phyloP scores from a whole-genome alignment of 2,797 vertebrate species.

The Lagodon rhomboides region DNA sequence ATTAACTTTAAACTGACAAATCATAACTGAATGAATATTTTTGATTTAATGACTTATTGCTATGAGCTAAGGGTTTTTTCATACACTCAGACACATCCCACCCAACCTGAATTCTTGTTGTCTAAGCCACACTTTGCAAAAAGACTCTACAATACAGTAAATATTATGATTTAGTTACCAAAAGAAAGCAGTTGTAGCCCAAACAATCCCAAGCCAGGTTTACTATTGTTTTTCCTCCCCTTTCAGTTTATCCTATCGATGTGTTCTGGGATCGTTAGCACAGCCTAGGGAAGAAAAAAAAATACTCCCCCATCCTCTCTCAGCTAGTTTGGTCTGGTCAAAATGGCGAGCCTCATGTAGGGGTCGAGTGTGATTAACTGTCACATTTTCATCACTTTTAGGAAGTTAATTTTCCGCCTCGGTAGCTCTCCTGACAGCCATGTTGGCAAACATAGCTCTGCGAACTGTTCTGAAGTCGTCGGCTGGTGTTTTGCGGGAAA shows the following conservation, averaged over 20 bases:
- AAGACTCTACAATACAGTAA: not conserved
- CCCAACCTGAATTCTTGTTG: not conserved
- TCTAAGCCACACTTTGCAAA: not conserved
- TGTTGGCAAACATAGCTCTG: conserved; percentile 67
- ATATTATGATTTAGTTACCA: not conserved
- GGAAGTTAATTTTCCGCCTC: rapidly evolving
- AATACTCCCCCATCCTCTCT: not conserved
- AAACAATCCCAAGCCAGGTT: not conserved
- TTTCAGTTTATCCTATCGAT: conserved; percentile 53
- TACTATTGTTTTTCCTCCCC: not conserved
- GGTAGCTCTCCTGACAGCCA: not conserved
- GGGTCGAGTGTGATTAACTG: conserved; percentile 56
- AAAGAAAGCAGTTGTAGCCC: not conserved
- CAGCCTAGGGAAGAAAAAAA: not conserved
- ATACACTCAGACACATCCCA: not conserved
- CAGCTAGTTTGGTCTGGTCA: conserved; percentile 69
- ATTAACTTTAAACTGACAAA: not conserved
- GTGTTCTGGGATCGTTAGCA: conserved; percentile 53
- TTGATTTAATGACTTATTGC: not conserved
- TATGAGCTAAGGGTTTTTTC: not conserved
- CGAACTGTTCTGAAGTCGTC: conserved; percentile 68
- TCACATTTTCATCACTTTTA: not conserved
- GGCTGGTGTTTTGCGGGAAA: conserved; percentile 61
- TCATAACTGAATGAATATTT: not conserved
- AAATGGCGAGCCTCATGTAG: conserved; percentile 78